A percentile compares a stretch with the other conserved stretches of the same genome.
Conservation (phyloP, 2,888 invertebrate genomes). For the Hemistola chrysoprasaria region DNA sequence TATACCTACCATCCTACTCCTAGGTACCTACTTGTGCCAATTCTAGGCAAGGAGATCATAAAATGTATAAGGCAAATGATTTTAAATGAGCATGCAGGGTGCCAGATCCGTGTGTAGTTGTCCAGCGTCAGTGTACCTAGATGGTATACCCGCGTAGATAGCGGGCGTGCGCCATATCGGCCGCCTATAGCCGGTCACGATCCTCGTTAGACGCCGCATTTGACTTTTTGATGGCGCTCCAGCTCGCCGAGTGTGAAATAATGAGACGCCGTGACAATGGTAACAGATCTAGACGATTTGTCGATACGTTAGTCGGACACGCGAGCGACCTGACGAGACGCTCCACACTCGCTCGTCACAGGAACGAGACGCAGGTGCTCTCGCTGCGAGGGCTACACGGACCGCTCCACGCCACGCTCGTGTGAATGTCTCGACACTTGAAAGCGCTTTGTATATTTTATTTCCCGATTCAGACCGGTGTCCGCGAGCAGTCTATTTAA, state of each 20-base stretch:
- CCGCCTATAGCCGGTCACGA: conserved; percentile 35
- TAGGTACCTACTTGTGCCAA: no score
- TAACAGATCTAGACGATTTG: conserved; percentile 33
- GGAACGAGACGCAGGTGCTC: conserved; percentile 23
- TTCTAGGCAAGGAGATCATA: no score
- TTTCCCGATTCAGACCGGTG: conserved; percentile 25
- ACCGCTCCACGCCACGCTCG: conserved; percentile 9
- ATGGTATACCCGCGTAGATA: no score
- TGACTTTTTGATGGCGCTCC: conserved; percentile 34
- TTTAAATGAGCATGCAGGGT: no score
- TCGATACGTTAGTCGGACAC: conserved; percentile 33
- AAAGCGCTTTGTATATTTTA: conserved; percentile 19
- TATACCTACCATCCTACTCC: no score
- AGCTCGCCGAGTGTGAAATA: conserved; percentile 34
- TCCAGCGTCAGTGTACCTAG: not conserved
- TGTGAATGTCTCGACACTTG: conserved; percentile 27
- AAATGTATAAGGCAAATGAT: no score
- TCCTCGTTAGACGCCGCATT: conserved; percentile 38
- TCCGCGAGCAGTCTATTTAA: conserved; percentile 34
- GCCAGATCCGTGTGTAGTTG: no score
- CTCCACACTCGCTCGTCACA: conserved; percentile 26
- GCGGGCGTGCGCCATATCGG: conserved; percentile 9
- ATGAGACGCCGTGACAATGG: conserved; percentile 42
- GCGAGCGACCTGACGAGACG: conserved; percentile 26
- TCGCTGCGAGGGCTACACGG: conserved; percentile 15